These are phyloP conservation scores for Steinernema scapterisci DNA, from an alignment of 2,888 invertebrate genomes.

Conservation along the genomic window DNA sequence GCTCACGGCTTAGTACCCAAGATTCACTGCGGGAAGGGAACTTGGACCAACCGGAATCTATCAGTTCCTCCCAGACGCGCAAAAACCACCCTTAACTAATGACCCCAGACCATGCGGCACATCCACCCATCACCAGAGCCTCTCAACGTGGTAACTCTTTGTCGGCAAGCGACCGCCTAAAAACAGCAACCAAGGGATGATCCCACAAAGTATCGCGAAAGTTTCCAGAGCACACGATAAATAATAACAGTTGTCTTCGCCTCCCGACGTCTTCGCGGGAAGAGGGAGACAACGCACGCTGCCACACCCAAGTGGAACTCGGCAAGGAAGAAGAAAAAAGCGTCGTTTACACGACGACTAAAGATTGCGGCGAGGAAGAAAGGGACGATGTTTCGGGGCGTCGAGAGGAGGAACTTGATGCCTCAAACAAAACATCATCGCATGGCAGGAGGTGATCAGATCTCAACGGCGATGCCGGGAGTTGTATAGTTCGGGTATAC, in stretches of 20 bases:
- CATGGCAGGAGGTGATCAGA: not conserved
- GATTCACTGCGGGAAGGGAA: too few species aligned
- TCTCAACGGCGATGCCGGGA: not conserved
- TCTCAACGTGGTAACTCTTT: not conserved
- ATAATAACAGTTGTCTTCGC: not conserved
- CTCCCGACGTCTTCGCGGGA: not conserved
- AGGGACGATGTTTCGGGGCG: not conserved
- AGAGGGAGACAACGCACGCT: too few species aligned
- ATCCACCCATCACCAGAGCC: not conserved
- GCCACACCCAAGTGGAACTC: not conserved
- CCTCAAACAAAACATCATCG: not conserved
- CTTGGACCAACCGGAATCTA: too few species aligned
- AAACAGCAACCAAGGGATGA: not conserved
- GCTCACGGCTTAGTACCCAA: too few species aligned
- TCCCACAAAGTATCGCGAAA: too few species aligned
- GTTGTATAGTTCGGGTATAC: not conserved
- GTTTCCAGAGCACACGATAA: too few species aligned
- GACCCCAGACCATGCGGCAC: too few species aligned
- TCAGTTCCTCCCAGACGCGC: too few species aligned
- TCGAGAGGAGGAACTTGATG: not conserved
- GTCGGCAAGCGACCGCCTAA: not conserved
- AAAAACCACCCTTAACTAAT: too few species aligned
- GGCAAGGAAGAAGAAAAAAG: constrained; percentile 2
- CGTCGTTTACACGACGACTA: constrained; percentile 13
- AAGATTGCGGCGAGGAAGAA: constrained; percentile 2